Evolutionary conservation across 2,888 invertebrate genomes (phyloP).

Genomic region (Zygogramma bicolorata): DNA sequence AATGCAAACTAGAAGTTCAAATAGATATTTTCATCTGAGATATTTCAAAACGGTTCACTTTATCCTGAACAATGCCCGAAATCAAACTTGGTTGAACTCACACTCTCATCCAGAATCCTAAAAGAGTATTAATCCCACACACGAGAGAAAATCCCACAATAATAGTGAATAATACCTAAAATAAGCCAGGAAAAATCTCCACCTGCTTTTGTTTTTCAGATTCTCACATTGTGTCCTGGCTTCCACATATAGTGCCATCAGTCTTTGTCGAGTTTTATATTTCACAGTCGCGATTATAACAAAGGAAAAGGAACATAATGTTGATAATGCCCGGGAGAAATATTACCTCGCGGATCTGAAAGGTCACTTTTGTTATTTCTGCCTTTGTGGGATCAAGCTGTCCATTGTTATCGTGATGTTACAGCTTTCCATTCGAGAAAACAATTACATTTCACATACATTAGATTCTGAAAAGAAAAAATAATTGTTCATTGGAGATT

Average conservation of each 20-base stretch:
- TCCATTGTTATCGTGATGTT: background rate
- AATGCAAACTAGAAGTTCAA: too few species aligned
- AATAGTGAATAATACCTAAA: constrained; percentile 3
- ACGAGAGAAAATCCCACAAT: background rate
- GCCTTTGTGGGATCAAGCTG: background rate
- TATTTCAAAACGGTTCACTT: too few species aligned
- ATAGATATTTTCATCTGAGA: too few species aligned
- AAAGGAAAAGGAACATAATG: constrained; percentile 30
- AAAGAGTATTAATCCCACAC: background rate
- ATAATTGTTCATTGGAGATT: background rate
- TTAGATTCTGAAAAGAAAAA: background rate
- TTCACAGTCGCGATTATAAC: constrained; percentile 29
- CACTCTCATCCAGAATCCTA: background rate
- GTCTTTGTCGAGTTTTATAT: constrained; percentile 36
- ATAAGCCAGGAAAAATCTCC: constrained; percentile 10
- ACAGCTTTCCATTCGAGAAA: background rate
- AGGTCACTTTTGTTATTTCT: constrained; percentile 10
- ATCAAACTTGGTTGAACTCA: too few species aligned
- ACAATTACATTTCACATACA: background rate
- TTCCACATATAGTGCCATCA: constrained; percentile 27
- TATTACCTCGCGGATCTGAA: constrained; percentile 3
- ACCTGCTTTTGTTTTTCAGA: constrained; percentile 29
- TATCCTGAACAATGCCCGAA: too few species aligned
- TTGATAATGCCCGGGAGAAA: constrained; percentile 30
- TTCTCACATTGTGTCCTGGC: constrained; percentile 20